phyloP scores from a whole-genome alignment of 1,140 invertebrate species.

The Tetragonula clypearis region DNA sequence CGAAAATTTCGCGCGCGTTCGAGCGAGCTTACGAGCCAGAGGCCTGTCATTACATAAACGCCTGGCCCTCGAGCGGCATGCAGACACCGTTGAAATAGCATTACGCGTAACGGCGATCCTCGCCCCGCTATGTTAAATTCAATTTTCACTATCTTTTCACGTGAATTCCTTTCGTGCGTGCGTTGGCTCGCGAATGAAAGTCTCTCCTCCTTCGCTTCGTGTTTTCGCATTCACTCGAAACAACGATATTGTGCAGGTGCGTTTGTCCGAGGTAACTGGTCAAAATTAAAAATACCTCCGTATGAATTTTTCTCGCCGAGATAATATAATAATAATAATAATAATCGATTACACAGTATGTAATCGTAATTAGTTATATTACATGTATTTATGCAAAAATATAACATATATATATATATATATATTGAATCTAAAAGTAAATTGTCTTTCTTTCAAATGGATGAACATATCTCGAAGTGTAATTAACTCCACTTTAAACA shows the following conservation, averaged over 20 bases:
- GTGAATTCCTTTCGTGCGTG: constrained; percentile 49
- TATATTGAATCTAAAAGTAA: too few relatives aligned
- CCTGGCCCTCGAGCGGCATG: constrained; percentile 33
- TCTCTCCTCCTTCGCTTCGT: background rate
- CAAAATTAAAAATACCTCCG: too few relatives aligned
- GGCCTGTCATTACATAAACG: constrained; percentile 53
- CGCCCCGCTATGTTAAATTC: constrained; percentile 51
- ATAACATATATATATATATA: too few relatives aligned
- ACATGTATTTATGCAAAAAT: too few relatives aligned
- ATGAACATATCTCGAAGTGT: too few relatives aligned
- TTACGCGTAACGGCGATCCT: constrained; percentile 50
- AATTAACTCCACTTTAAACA: too few relatives aligned
- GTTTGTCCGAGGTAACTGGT: too few relatives aligned
- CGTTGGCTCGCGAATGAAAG: constrained; percentile 9
- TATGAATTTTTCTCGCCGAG: too few relatives aligned
- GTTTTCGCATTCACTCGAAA: background rate
- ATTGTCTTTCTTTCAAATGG: too few relatives aligned
- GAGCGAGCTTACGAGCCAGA: background rate
- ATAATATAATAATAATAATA: too few relatives aligned
- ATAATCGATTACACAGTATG: too few relatives aligned
- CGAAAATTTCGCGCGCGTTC: constrained; percentile 36
- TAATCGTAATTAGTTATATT: too few relatives aligned
- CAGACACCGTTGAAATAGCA: constrained; percentile 36
- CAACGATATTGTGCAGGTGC: background rate
- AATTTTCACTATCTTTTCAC: constrained; percentile 62